Base-by-base conservation (phyloP, 1,140 invertebrate genomes). In the Trachymyrmex septentrionalis region DNA sequence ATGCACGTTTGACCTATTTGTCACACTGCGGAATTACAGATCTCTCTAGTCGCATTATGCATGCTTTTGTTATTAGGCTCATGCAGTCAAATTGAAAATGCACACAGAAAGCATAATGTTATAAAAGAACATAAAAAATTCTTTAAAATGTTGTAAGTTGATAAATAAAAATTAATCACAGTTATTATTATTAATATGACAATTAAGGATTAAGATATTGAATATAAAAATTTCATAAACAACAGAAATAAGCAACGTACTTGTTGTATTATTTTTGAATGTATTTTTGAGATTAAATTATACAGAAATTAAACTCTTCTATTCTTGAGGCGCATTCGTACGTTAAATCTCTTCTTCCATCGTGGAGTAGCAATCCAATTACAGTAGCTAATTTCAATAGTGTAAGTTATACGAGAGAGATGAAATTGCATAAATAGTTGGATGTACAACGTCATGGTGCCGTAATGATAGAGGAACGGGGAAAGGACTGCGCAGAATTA, bases 381-480 rank as follows among this genome's bases (percentile, higher is more conserved):
- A 84, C 24, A 61, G 38, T 44, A 61, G 48, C 69, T 84, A 84
- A 75, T 75, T 84, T 75, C 48, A 73, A 84, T 63, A 19, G 24
- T 67, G n/a, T 57, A 84, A 75, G 80, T 75, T 84, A 38, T 48
- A 63, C n/a, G 19, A 84, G 80, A 61, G 69, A 75, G 72, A 59
- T 24, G 80, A 84, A 84, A 84, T 73, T 75, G 69, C 80, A 34
- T 73, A 75, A 84, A 84, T 84, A 84, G 67, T 61, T 75, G 27
- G 9, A 63, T 57, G 14, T 9, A 10, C n/a, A 61, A 61, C 55
- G 48, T 48, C 24, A 67, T 27, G 38, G 14, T 50, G 30, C 21
- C 34, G 69, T 19, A 30, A 55, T 69, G 34, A 72, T 48, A 24
- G 7, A 55, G 77, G 14, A 78, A 55, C 19, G 14, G 57, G 67